Conservation (phyloP, 1,140 invertebrate species). For the Scaptomyza montana region DNA sequence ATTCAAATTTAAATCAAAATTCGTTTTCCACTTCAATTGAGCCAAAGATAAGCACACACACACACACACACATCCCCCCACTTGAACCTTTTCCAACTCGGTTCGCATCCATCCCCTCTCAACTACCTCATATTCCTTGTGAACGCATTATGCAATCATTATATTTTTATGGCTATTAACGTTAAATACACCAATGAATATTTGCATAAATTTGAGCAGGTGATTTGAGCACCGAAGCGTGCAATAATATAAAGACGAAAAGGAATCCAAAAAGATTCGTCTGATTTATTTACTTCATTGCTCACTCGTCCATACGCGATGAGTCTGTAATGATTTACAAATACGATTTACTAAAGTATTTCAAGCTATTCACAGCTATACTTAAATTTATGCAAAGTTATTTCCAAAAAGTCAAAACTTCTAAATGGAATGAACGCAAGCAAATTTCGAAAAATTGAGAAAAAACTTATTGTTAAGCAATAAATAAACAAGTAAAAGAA, state of each 20-base stretch:
- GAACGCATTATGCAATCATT: constrained; percentile 69
- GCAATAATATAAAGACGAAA: not conserved
- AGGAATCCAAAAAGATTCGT: constrained; percentile 7
- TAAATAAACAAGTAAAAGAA: too few relatives aligned
- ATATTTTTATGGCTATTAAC: constrained; percentile 73
- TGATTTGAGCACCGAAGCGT: constrained; percentile 67
- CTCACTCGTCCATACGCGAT: constrained; percentile 33
- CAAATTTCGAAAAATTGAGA: too few relatives aligned
- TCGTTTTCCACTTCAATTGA: constrained; percentile 73
- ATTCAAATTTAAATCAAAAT: constrained; percentile 13
- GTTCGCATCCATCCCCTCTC: not conserved
- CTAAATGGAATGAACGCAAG: not conserved
- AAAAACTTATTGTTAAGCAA: not conserved
- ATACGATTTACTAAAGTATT: not conserved
- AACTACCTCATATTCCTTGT: not conserved
- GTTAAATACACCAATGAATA: constrained; percentile 58
- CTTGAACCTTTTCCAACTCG: constrained; percentile 27
- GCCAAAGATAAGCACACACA: constrained; percentile 44
- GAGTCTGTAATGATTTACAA: constrained; percentile 31
- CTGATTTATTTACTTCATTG: constrained; percentile 28
- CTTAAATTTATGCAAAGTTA: not conserved
- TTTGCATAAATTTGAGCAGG: constrained; percentile 68
- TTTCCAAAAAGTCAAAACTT: not conserved
- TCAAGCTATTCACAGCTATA: too few relatives aligned
- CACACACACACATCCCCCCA: constrained; percentile 18